These are phyloP conservation scores for Seladonia tumulorum DNA, from an alignment of 2,888 invertebrate genomes.

Conservation along the genomic window DNA sequence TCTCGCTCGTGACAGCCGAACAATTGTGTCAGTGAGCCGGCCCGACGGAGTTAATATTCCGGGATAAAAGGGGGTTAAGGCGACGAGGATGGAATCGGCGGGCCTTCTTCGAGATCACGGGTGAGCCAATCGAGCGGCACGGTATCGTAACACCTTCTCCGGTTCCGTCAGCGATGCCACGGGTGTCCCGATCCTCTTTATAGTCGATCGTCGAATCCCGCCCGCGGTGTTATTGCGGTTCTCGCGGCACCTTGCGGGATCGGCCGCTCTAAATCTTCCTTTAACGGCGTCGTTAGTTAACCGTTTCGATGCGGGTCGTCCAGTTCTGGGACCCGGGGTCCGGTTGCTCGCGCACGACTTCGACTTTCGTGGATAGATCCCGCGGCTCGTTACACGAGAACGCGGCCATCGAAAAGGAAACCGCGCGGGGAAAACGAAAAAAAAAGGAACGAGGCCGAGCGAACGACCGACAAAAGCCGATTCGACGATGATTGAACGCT, in stretches of 20 bases:
- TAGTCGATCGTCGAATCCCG: conserved; percentile 60
- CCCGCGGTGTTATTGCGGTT: conserved; percentile 57
- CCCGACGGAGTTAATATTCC: conserved; percentile 24
- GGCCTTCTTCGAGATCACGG: conserved; percentile 44
- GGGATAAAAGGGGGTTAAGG: conserved; percentile 30
- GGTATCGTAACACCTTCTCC: conserved; percentile 66
- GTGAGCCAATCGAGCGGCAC: conserved; percentile 60
- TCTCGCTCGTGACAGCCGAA: neutral
- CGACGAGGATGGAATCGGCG: conserved; percentile 24
- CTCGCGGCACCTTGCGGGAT: conserved; percentile 49
- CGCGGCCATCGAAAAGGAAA: neutral
- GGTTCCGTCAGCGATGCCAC: conserved; percentile 65
- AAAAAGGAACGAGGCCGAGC: neutral
- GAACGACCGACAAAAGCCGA: neutral
- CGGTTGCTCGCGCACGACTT: conserved; percentile 26
- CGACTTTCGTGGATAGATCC: conserved; percentile 37
- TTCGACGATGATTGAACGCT: neutral
- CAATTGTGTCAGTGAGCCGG: conserved; percentile 44
- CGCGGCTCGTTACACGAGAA: conserved; percentile 42
- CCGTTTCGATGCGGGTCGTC: conserved; percentile 37
- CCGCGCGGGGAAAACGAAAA: neutral
- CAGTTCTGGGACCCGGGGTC: conserved; percentile 26
- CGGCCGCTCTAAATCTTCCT: conserved; percentile 75
- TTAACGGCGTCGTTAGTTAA: conserved; percentile 66
- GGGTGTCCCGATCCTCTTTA: conserved; percentile 66